Evolutionary conservation across 2,797 vertebrate species (phyloP).

Genomic region (Poecilia gillii): DNA sequence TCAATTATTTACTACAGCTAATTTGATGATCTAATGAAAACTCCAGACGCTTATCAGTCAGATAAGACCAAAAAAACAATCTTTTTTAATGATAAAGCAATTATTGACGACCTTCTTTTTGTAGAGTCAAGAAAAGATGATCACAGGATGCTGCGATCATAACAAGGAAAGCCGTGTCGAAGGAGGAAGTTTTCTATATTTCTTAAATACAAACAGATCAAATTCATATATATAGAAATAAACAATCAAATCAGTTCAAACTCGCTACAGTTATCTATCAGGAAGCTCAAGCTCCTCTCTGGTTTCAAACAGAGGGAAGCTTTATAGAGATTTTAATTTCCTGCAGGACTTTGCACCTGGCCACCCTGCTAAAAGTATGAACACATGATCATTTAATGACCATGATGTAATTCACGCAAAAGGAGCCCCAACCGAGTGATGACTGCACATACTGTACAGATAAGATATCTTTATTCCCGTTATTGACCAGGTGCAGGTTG

Average conservation of each 20-base stretch:
- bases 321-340: not conserved
- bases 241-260: not conserved
- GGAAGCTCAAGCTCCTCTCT: not conserved
- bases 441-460: not conserved
- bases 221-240: not conserved
- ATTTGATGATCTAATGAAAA: not conserved
- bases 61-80: too few species aligned
- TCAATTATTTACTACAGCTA: not conserved
- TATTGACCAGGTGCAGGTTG: not conserved
- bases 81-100: not conserved
- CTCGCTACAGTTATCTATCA: not conserved
- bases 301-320: not conserved
- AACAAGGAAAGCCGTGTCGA: not conserved
- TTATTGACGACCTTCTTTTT: not conserved
- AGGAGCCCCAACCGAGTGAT: not conserved
- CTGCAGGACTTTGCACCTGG: not conserved
- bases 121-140: not conserved
- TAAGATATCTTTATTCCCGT: not conserved
- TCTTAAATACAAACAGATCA: not conserved
- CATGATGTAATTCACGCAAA: not conserved
- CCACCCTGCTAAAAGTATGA: not conserved
- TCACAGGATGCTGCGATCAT: not conserved
- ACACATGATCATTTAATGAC: not conserved
- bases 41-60: not conserved
- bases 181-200: not conserved